Base-by-base conservation (phyloP, 2,888 invertebrate genomes). In the Himalopsyche japonica region DNA sequence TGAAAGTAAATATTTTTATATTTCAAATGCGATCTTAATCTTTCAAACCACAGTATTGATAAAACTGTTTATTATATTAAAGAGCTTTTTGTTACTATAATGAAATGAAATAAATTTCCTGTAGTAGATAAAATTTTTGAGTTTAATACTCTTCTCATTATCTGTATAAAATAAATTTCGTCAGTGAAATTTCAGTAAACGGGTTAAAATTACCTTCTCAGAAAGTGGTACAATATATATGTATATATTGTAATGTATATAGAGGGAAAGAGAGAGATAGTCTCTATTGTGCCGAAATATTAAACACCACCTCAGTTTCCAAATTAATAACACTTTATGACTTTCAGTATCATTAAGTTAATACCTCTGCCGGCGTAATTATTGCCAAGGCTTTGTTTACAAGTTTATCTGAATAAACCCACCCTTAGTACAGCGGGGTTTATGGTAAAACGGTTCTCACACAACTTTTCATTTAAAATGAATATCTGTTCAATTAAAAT, bases 341-440 rank as follows among this genome's bases (percentile, higher is more conserved):
- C 82, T 82, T 86, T 86, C 86, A 82, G 86, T 86, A 82, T 86
- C 86, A 86, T 86, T 86, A 84, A 84, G 82, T 86, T 84, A 86
- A 86, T 86, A 86, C 84, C 86, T 86, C 86, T 84, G 81, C 48
- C 86, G 82, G 86, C 84, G 82, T 84, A 84, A 86, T 84, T 81
- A 86, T 82, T 86, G 82, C 80, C 37, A 43, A 64, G 82, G 79
- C 84, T 85, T 86, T 86, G 86, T 86, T 86, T 86, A 86, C 86
- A 86, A 86, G 84, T 86, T 86, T 84, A 86, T 86, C 86, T 80
- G 86, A 86, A 84, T 84, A 86, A 86, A 81, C 84, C 84, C 80
- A 64, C 82, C 79, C 82, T 78, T 47, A 27, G 70, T 30, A 70
- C 20, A 30, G 70, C 15, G 27, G 70, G 30, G 70, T 70, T 70